phyloP scores from a whole-genome alignment of 1,140 invertebrate species.

The Trichoplusia ni region DNA sequence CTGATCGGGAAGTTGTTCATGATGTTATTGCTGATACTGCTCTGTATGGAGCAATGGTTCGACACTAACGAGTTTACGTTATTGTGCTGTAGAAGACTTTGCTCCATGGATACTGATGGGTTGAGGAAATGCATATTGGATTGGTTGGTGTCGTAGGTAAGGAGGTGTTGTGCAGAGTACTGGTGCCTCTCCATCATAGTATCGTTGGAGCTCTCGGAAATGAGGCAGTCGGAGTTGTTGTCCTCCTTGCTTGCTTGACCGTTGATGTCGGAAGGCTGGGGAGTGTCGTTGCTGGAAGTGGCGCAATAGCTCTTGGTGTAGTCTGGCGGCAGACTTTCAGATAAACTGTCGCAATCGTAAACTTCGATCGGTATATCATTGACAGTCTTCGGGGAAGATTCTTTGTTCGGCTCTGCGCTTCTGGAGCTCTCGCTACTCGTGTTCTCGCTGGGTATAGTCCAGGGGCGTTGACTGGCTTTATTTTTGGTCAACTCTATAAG shows the following conservation, averaged over 20 bases:
- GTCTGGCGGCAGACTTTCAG: constrained; percentile 61
- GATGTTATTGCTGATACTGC: constrained; percentile 64
- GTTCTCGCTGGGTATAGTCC: constrained; percentile 70
- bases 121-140: constrained; percentile 65
- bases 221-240: constrained; percentile 71
- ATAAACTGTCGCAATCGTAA: constrained; percentile 71
- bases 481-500: constrained; percentile 64
- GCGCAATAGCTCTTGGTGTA: constrained; percentile 64
- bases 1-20: constrained; percentile 75
- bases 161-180: constrained; percentile 55
- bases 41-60: constrained; percentile 54
- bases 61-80: constrained; percentile 59
- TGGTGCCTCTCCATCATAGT: constrained; percentile 63
- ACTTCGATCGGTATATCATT: constrained; percentile 73
- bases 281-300: constrained; percentile 42
- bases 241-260: constrained; percentile 68
- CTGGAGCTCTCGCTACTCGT: constrained; percentile 42
- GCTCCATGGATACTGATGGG: constrained; percentile 62
- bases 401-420: constrained; percentile 44
- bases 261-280: constrained; percentile 49
- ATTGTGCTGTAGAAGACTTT: constrained; percentile 57
- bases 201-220: constrained; percentile 62
- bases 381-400: constrained; percentile 50
- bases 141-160: constrained; percentile 55
- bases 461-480: constrained; percentile 62